These are phyloP conservation scores for Scortum barcoo DNA, from an alignment of 2,113 vertebrate genomes.

Conservation along the genomic window DNA sequence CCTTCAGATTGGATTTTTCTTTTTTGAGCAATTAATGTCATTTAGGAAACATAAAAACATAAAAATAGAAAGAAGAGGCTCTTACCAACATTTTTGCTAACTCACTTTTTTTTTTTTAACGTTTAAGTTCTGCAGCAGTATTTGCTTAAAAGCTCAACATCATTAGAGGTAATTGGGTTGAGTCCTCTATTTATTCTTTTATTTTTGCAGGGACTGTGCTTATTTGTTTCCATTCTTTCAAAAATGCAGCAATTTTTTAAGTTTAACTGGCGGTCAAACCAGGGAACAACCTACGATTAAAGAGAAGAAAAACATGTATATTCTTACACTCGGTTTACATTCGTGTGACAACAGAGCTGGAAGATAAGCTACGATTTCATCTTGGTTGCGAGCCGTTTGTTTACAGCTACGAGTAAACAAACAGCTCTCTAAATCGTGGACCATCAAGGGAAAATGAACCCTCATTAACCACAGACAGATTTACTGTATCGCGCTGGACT, in stretches of 20 bases:
- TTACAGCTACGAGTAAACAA: neutral
- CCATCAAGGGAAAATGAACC: neutral
- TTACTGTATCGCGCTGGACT: neutral
- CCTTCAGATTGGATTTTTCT: no score
- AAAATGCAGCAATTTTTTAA: no score
- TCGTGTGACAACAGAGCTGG: neutral
- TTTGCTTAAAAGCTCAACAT: conserved; percentile 1
- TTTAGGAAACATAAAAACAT: neutral
- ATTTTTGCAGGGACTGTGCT: neutral
- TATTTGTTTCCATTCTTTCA: neutral
- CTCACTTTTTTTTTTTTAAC: no score
- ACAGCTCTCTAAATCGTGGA: neutral
- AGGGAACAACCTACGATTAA: no score
- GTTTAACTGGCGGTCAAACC: no score
- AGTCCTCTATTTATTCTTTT: neutral
- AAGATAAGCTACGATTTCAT: conserved; percentile 5
- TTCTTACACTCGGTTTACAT: neutral
- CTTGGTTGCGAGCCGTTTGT: no score
- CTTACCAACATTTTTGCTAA: neutral
- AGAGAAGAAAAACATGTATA: neutral
- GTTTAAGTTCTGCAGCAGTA: neutral
- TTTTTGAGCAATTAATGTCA: no score
- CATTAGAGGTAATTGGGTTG: neutral
- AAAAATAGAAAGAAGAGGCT: neutral
- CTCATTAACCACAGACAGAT: neutral